Evolutionary conservation across 2,113 vertebrate genomes (phyloP).

Genomic region (Callocephalon fimbriatum): DNA sequence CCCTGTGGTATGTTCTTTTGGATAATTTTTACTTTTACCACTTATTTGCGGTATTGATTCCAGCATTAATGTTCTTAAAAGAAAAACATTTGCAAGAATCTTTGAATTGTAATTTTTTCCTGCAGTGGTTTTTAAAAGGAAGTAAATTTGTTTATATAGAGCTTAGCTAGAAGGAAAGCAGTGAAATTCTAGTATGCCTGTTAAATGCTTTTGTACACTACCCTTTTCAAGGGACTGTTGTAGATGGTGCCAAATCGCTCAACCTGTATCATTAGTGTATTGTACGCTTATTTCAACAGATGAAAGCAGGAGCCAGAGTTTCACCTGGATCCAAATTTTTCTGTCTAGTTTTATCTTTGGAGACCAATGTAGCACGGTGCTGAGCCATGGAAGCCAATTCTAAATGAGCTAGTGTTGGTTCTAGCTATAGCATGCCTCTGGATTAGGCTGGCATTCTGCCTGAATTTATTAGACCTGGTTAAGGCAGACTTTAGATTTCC

Average conservation of each 20-base stretch:
- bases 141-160: background rate
- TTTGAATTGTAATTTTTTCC: background rate
- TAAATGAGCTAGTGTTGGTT: background rate
- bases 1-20: conserved; percentile 80
- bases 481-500: background rate
- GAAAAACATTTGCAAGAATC: background rate
- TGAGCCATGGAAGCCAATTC: background rate
- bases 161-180: conserved; percentile 13
- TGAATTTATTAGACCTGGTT: background rate
- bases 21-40: background rate
- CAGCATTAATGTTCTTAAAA: background rate
- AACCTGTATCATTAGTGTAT: rapidly evolving
- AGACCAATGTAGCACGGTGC: background rate
- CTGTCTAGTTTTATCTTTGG: background rate
- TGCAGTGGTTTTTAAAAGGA: background rate
- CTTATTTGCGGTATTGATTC: background rate
- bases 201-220: background rate
- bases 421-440: background rate
- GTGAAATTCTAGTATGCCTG: background rate
- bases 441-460: background rate
- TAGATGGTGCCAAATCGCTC: rapidly evolving
- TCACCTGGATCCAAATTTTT: background rate
- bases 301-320: background rate
- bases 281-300: background rate
- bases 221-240: background rate